Evolutionary conservation across 2,888 invertebrate genomes (phyloP).

Genomic region (Eubasilissa splendida): DNA sequence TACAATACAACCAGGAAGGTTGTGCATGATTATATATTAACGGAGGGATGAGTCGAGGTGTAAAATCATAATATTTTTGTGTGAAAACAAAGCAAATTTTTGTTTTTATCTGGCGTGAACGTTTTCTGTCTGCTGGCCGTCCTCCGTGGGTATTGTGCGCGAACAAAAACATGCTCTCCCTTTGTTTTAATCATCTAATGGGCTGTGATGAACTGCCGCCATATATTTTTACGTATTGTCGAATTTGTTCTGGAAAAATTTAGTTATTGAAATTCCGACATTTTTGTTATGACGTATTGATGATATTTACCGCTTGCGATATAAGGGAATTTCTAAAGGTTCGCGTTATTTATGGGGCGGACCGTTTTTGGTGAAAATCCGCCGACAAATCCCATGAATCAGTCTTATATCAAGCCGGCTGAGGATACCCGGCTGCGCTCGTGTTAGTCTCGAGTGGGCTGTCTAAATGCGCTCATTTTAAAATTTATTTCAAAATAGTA

Average conservation of each 20-base stretch:
- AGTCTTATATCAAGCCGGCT: constrained; percentile 16
- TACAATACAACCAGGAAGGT: no score
- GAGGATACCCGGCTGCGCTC: no score
- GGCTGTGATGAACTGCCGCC: constrained; percentile 33
- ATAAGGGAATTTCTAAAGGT: constrained; percentile 27
- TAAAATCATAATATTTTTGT: constrained; percentile 27
- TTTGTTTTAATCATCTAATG: constrained; percentile 37
- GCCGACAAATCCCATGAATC: constrained; percentile 7
- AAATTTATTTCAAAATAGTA: background rate
- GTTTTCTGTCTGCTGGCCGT: background rate
- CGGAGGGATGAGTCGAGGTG: constrained; percentile 10
- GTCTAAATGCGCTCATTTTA: background rate
- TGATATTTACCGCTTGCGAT: constrained; percentile 34
- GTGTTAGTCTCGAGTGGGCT: no score
- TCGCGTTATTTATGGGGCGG: constrained; percentile 22
- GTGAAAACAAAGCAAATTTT: constrained; percentile 24
- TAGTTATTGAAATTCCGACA: constrained; percentile 32
- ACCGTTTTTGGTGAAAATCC: constrained; percentile 16
- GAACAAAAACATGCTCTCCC: constrained; percentile 21
- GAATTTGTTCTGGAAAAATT: constrained; percentile 29
- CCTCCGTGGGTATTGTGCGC: background rate
- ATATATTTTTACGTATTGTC: constrained; percentile 33
- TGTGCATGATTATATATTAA: background rate
- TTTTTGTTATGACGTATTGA: constrained; percentile 33
- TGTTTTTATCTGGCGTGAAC: constrained; percentile 35